Evolutionary conservation across 2,888 invertebrate species (phyloP).

Genomic region (Athripsodes cinereus): DNA sequence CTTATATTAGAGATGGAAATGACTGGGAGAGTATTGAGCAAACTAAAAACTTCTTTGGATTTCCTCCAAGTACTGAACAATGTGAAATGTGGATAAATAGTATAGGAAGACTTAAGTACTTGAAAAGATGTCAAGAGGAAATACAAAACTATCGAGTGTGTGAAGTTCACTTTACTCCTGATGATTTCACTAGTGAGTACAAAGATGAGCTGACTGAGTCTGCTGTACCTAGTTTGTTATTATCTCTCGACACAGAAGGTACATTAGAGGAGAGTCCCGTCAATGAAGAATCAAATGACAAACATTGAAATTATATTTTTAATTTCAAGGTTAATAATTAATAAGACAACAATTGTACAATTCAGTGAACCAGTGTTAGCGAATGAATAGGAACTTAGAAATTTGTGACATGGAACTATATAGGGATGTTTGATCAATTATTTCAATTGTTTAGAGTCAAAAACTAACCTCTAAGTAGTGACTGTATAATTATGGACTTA

Average conservation of each 20-base stretch:
- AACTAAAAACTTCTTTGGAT: constrained; percentile 20
- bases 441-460: no score
- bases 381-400: no score
- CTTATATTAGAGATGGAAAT: constrained; percentile 16
- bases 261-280: background rate
- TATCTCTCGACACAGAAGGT: background rate
- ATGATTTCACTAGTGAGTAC: constrained; percentile 20
- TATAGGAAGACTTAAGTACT: constrained; percentile 9
- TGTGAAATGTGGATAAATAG: constrained; percentile 17
- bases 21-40: constrained; percentile 20
- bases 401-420: no score
- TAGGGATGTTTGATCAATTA: no score
- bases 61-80: constrained; percentile 12
- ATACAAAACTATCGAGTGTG: constrained; percentile 19
- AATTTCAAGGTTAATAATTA: no score
- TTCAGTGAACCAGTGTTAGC: no score
- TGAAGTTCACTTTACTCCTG: constrained; percentile 18
- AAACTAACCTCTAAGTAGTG: no score
- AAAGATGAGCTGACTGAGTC: constrained; percentile 12
- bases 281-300: no score
- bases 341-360: no score
- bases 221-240: constrained; percentile 12
- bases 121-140: constrained; percentile 10
- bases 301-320: no score
- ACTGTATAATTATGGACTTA: no score